Evolutionary conservation across 2,113 vertebrate species (phyloP).

Genomic region (Erythrolamprus reginae): DNA sequence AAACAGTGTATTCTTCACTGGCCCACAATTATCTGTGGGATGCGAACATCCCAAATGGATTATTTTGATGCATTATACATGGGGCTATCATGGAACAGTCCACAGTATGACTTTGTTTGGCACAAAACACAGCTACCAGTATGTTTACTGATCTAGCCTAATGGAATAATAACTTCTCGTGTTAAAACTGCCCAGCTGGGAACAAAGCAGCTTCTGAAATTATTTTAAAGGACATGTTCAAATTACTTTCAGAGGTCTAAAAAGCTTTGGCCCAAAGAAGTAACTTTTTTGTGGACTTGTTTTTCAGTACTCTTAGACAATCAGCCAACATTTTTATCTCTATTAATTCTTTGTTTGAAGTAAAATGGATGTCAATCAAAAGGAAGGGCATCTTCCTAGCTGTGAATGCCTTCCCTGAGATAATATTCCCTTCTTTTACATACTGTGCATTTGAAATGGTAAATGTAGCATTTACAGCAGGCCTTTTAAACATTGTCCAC

Average conservation of each 20-base stretch:
- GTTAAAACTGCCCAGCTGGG: not conserved
- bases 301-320: not conserved
- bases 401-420: not conserved
- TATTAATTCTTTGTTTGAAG: not conserved
- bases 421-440: not conserved
- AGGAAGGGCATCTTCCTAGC: not conserved
- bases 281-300: not conserved
- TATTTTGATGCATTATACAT: not conserved
- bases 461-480: not conserved
- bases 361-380: not conserved
- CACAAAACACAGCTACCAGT: not conserved
- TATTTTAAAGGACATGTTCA: not conserved
- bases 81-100: not conserved
- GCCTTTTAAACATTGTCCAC: not conserved
- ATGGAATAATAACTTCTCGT: not conserved
- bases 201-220: not conserved
- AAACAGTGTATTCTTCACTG: not conserved
- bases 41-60: not conserved
- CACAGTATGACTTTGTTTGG: not conserved
- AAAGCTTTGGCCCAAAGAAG: not conserved
- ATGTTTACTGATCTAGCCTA: not conserved
- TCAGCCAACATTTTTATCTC: not conserved
- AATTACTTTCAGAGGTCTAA: not conserved
- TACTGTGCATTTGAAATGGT: not conserved
- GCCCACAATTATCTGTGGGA: not conserved